Base-by-base conservation (phyloP, 2,797 vertebrate genomes). In the Gymnothorax reevesii region DNA sequence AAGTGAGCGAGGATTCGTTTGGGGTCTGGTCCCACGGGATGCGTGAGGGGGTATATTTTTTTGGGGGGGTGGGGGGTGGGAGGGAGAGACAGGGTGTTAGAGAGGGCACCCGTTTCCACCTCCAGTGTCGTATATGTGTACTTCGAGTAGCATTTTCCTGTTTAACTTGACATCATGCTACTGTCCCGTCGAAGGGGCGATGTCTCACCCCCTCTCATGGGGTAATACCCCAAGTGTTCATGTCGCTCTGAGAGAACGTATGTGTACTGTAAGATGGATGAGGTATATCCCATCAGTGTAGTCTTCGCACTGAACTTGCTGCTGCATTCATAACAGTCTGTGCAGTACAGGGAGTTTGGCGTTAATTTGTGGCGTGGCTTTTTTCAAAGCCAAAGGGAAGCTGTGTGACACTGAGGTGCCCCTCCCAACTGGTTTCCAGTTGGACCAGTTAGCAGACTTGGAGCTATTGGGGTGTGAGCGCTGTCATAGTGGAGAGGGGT, bases 11-110 rank as follows among this genome's bases (percentile, higher is more conserved):
- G 84, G 88, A 87, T 64, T 20, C 82, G n/a, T 89, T 87, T 88
- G 86, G 90, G 86, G 89, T 69, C 89, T 88, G 85, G 87, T 75
- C 84, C 62, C 85, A 87, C 88, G 86, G 87, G 85, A 25, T 42
- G 82, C 55, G 79, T 49, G 84, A 83, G 60, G 57, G 84, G 49
- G n/a, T 60, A 69, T 64, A n/a, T 25, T 59, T 55, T 55, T n/a
- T n/a, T 86, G 20, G 77, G 66, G 57, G 57, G 7, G 69, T 42
- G 71, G 52, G 33, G 49, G 79, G 66, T 57, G 80, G 2, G 77
- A 33, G 69, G 22, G 4, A 49, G 27, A 27, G 42, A 15, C 20
- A 27, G 79, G 85, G 25, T 13, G 62, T 77, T 33, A 13, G 62
- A 33, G 49, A 33, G 62, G 54, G n/a, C 69, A 49, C 75, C 60